Evolutionary conservation across 2,797 vertebrate genomes (phyloP).

Genomic region (Pygocentrus nattereri): DNA sequence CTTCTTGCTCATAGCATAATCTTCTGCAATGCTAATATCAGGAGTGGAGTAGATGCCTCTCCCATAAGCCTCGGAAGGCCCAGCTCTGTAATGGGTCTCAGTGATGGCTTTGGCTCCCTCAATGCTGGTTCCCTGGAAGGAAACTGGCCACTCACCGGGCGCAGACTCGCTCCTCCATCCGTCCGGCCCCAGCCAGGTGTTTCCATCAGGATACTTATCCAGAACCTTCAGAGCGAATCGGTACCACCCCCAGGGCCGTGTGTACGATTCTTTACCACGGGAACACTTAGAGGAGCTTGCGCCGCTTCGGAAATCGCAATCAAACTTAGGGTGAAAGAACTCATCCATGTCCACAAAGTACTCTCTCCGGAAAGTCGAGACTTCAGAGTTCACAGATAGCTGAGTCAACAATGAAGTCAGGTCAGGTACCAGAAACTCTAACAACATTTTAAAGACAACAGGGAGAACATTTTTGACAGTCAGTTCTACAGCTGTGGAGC

Average conservation of each 20-base stretch:
- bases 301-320: conserved; percentile 31
- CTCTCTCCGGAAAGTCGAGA: not conserved
- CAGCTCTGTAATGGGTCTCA: not conserved
- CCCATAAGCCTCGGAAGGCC: not conserved
- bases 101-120: conserved; percentile 4
- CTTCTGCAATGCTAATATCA: not conserved
- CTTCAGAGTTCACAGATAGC: too few species aligned
- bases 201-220: conserved; percentile 35
- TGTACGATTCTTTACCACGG: conserved; percentile 68
- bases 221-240: conserved; percentile 61
- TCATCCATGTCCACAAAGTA: not conserved
- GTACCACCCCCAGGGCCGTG: conserved; percentile 73
- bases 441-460: too few species aligned
- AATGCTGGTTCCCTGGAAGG: conserved; percentile 35
- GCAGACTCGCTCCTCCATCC: conserved; percentile 21
- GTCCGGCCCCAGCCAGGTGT: conserved; percentile 27
- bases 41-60: conserved; percentile 59
- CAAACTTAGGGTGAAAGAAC: conserved; percentile 11
- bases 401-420: too few species aligned
- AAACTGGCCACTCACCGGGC: conserved; percentile 38
- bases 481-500: too few species aligned
- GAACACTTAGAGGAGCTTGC: not conserved
- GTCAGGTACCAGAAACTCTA: too few species aligned
- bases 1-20: not conserved
- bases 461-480: too few species aligned